Evolutionary conservation across 2,888 invertebrate genomes (phyloP).

Genomic region (Clostera curtula): DNA sequence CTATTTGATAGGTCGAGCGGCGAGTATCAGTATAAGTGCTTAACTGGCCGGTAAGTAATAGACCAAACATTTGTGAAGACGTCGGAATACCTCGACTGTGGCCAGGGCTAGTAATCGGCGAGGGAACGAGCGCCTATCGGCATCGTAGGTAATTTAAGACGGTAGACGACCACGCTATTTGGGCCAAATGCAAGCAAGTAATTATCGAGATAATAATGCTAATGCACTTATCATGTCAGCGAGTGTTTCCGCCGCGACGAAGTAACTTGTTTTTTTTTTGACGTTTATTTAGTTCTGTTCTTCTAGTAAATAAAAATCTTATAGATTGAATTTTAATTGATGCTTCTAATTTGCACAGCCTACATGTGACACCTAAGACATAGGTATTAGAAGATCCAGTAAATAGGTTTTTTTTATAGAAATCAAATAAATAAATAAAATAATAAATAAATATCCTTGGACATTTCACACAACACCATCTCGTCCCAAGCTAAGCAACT

Average conservation of each 20-base stretch:
- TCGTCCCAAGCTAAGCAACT: too few relatives aligned
- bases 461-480: too few relatives aligned
- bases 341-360: too few relatives aligned
- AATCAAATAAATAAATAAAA: too few relatives aligned
- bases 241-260: slow-evolving; percentile 60
- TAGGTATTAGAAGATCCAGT: too few relatives aligned
- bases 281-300: too few relatives aligned
- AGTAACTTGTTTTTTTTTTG: slow-evolving; percentile 30
- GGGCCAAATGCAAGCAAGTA: slow-evolving; percentile 71
- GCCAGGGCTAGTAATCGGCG: slow-evolving; percentile 38
- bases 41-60: slow-evolving; percentile 58
- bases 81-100: slow-evolving; percentile 27
- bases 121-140: slow-evolving; percentile 41
- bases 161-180: slow-evolving; percentile 61
- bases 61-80: slow-evolving; percentile 52
- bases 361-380: too few relatives aligned
- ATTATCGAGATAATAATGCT: slow-evolving; percentile 74
- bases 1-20: slow-evolving; percentile 37
- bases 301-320: too few relatives aligned
- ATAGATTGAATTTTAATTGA: too few relatives aligned
- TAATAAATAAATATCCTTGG: too few relatives aligned
- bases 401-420: too few relatives aligned
- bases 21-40: slow-evolving; percentile 30
- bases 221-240: slow-evolving; percentile 73
- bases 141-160: slow-evolving; percentile 58